Evolutionary conservation across 1,140 invertebrate species (phyloP).

Genomic region (Plutomurus gul): DNA sequence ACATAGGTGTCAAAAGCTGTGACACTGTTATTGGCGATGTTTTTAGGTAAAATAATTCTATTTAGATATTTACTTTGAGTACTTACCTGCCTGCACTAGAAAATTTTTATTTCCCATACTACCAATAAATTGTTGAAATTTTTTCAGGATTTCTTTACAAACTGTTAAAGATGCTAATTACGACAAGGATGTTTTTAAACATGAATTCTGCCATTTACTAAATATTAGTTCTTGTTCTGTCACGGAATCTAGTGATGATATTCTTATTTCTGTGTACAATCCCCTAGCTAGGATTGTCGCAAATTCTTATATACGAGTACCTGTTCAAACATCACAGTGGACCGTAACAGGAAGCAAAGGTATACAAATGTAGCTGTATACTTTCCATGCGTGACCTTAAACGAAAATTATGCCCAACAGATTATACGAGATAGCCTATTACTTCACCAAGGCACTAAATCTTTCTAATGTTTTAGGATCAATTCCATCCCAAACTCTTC

Average conservation of each 20-base stretch:
- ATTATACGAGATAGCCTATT: too few species aligned
- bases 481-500: conserved; percentile 63
- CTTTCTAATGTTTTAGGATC: background rate
- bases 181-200: background rate
- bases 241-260: conserved; percentile 67
- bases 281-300: conserved; percentile 69
- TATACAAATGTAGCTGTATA: background rate
- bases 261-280: conserved; percentile 79
- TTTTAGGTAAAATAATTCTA: background rate
- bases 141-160: background rate
- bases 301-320: conserved; percentile 70
- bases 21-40: conserved; percentile 29
- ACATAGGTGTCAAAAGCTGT: conserved; percentile 65
- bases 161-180: background rate
- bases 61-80: too few species aligned
- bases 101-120: too few species aligned
- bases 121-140: too few species aligned
- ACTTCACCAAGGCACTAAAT: too few species aligned
- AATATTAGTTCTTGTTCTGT: conserved; percentile 69
- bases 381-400: too few species aligned
- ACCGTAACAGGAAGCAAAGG: background rate
- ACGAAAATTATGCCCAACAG: too few species aligned
- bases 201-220: conserved; percentile 65
- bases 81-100: too few species aligned
- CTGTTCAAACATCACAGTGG: conserved; percentile 61